Conservation (phyloP, 2,113 vertebrate genomes). For the Stercorarius parasiticus region DNA sequence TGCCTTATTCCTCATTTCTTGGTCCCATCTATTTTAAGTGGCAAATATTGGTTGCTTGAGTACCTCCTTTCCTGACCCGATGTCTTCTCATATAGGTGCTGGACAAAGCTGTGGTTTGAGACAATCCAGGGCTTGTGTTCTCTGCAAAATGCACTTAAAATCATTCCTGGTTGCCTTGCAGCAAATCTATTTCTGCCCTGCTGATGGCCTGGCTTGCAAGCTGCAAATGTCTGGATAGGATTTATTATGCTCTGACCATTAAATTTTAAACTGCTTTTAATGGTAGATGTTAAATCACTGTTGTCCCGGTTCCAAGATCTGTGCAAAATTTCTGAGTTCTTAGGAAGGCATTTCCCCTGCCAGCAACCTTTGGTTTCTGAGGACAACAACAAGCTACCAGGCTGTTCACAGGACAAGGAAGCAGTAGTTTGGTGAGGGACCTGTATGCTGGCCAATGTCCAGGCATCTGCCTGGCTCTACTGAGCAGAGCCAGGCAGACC, state of each 20-base stretch:
- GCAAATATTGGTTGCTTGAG: not conserved
- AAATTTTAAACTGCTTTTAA: conserved; percentile 51
- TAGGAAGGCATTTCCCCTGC: not conserved
- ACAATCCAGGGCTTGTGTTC: not conserved
- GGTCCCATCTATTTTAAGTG: not conserved
- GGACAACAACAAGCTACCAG: not conserved
- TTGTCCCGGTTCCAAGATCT: not conserved
- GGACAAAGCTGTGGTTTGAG: not conserved
- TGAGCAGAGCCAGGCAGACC: not conserved
- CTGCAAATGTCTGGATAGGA: not conserved
- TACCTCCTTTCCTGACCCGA: not conserved
- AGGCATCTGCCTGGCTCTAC: not conserved
- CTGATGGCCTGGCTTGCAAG: not conserved
- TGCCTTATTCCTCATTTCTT: not conserved
- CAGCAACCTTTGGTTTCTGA: not conserved
- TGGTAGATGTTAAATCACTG: conserved; percentile 48
- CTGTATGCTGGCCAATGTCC: not conserved
- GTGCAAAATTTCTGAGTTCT: conserved; percentile 1
- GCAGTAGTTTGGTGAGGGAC: not conserved
- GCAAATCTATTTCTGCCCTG: conserved; percentile 16
- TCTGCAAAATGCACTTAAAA: not conserved
- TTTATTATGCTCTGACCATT: conserved; percentile 35
- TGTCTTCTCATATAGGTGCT: not conserved
- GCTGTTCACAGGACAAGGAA: not conserved
- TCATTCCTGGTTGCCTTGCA: not conserved